A percentile compares a stretch with the other conserved stretches of the same genome.
phyloP scores from a whole-genome alignment of 2,113 vertebrate genomes.

The Eurypyga helias region DNA sequence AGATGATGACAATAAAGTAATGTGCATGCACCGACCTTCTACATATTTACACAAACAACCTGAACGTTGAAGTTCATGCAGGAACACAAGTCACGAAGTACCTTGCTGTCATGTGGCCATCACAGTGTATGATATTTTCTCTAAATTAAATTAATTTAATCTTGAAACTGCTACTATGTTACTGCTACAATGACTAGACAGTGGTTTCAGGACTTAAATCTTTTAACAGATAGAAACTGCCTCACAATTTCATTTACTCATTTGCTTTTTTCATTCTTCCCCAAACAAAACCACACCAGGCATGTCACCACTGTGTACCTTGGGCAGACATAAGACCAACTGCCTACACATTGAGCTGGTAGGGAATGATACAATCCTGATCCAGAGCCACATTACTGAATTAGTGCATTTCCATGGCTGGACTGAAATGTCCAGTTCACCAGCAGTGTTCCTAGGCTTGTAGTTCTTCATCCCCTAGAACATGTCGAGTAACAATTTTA shows the following conservation, averaged over 20 bases:
- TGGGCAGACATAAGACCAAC: not conserved
- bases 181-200: not conserved
- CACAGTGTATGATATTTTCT: not conserved
- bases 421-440: not conserved
- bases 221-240: not conserved
- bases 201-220: not conserved
- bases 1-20: not conserved
- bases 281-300: not conserved
- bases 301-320: not conserved
- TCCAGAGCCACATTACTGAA: not conserved
- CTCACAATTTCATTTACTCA: not conserved
- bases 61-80: not conserved
- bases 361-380: not conserved
- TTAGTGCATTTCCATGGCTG: not conserved
- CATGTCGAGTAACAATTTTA: not conserved
- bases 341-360: not conserved
- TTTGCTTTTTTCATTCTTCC: not conserved
- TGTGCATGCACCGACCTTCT: not conserved
- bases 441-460: not conserved
- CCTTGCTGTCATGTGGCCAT: not conserved
- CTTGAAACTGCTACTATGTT: not conserved
- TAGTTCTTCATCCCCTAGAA: not conserved
- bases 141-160: not conserved
- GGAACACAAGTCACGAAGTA: accelerated
- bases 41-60: not conserved